Conservation (phyloP, 2,797 vertebrate genomes). For the Typhlichthys subterraneus region DNA sequence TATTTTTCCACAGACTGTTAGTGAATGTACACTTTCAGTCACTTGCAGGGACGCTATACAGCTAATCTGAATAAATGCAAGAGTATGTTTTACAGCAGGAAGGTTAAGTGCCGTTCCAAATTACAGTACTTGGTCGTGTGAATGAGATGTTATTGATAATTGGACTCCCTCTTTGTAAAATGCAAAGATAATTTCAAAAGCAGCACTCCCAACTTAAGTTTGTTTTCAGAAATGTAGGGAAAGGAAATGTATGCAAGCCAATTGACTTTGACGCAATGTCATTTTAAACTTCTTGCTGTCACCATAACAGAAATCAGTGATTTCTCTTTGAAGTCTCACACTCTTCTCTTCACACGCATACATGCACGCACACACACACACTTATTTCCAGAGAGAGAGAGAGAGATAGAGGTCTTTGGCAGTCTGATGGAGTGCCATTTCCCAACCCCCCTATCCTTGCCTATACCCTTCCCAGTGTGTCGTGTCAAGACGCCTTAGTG, state of each 20-base stretch:
- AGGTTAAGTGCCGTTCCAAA: not conserved
- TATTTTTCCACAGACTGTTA: no score
- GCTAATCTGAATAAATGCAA: no score
- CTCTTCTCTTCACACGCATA: conserved; percentile 8
- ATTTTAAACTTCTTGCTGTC: conserved; percentile 5
- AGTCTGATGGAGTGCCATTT: conserved; percentile 12
- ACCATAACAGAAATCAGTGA: not conserved
- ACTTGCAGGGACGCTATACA: no score
- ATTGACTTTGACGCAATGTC: conserved; percentile 3
- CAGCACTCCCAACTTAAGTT: not conserved
- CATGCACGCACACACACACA: not conserved
- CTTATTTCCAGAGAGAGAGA: not conserved
- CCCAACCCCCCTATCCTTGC: conserved; percentile 26
- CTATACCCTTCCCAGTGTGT: conserved; percentile 27
- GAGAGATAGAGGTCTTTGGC: not conserved
- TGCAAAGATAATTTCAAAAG: not conserved
- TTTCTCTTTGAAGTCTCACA: not conserved
- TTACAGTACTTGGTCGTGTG: conserved; percentile 7
- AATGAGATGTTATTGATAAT: conserved; percentile 3
- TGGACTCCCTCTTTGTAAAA: not conserved
- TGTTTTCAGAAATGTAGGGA: not conserved
- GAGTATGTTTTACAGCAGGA: conserved; percentile 2
- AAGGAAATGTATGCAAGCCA: conserved; percentile 1
- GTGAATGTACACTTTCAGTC: no score
- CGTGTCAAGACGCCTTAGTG: conserved; percentile 58